phyloP scores from a whole-genome alignment of 1,140 invertebrate species.

The Penaeus vannamei region DNA sequence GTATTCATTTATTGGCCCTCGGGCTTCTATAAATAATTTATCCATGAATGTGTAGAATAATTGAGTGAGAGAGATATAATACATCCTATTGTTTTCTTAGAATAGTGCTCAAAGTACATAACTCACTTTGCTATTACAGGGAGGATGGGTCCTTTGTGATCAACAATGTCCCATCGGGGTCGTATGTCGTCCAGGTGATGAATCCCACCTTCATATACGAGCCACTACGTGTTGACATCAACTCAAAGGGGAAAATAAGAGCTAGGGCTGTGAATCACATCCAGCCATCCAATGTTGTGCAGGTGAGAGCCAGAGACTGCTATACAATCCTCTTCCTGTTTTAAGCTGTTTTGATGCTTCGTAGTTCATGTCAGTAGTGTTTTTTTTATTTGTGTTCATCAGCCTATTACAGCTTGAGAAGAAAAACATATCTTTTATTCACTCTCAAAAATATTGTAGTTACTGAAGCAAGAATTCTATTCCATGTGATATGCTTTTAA shows the following conservation, averaged over 20 bases:
- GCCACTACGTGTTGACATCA: constrained; percentile 93
- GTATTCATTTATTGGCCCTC: too few relatives aligned
- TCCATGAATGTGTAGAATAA: too few relatives aligned
- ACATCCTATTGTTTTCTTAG: too few relatives aligned
- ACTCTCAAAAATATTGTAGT: background rate
- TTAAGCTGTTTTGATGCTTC: constrained; percentile 72
- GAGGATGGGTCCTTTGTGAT: constrained; percentile 95
- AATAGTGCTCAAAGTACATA: too few relatives aligned
- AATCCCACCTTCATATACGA: constrained; percentile 94
- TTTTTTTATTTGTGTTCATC: background rate
- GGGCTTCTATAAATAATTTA: too few relatives aligned
- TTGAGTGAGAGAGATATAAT: too few relatives aligned
- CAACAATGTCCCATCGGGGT: constrained; percentile 91
- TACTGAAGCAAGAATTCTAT: background rate
- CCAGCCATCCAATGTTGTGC: constrained; percentile 83
- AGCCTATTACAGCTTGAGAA: background rate
- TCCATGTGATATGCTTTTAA: too few relatives aligned
- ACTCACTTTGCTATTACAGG: constrained; percentile 71
- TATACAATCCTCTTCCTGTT: background rate
- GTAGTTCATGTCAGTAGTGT: background rate
- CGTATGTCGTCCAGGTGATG: constrained; percentile 93
- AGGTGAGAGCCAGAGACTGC: constrained; percentile 42
- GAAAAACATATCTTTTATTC: background rate
- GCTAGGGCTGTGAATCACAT: constrained; percentile 96
- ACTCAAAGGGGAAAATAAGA: constrained; percentile 95